Evolutionary conservation across 2,888 invertebrate genomes (phyloP).

Genomic region (Lasius fuliginosus): DNA sequence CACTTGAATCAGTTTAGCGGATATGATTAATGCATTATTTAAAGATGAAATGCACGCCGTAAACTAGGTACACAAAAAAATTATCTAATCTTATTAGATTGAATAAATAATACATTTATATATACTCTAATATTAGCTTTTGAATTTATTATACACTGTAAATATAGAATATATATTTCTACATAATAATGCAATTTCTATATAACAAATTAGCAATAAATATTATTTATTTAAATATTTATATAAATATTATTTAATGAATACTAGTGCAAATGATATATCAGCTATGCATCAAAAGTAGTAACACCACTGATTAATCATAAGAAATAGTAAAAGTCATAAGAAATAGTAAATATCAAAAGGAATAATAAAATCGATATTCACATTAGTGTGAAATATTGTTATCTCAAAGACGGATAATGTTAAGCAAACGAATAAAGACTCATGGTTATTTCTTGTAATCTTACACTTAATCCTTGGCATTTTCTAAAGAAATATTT

Average conservation of each 20-base stretch:
- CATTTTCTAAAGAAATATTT: background rate
- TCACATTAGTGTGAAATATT: background rate
- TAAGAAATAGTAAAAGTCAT: too few relatives aligned
- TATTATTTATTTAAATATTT: too few relatives aligned
- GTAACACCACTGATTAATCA: too few relatives aligned
- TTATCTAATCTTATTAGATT: background rate
- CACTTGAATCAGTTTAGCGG: background rate
- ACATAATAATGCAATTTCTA: background rate
- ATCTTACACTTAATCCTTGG: background rate
- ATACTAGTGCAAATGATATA: background rate
- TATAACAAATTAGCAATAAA: too few relatives aligned
- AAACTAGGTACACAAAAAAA: background rate
- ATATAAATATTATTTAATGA: background rate
- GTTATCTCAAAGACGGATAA: background rate
- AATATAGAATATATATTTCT: background rate
- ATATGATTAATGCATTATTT: background rate
- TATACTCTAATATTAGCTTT: too few relatives aligned
- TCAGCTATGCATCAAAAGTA: too few relatives aligned
- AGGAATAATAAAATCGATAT: constrained; percentile 5
- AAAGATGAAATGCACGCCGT: background rate
- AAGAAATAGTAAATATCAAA: too few relatives aligned
- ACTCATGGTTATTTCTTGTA: background rate
- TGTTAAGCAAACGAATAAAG: background rate
- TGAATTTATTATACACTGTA: background rate
- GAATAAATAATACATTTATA: too few relatives aligned